These are phyloP conservation scores for Furnarius figulus DNA, from an alignment of 2,113 vertebrate species.

Conservation along the genomic window DNA sequence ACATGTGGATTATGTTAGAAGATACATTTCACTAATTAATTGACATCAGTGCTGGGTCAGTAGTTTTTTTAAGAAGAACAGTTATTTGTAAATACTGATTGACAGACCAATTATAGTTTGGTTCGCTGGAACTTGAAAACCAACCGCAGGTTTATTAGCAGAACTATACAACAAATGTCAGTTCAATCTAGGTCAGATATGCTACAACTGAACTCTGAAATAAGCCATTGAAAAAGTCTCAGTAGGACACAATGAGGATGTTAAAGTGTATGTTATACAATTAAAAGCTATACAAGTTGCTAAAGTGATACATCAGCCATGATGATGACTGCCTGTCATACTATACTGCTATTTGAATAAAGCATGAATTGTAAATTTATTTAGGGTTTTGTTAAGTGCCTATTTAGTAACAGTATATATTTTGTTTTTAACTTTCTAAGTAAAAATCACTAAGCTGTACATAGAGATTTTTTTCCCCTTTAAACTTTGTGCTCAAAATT, in stretches of 20 bases:
- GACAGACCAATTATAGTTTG: neutral
- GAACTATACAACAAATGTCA: neutral
- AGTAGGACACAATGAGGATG: slow-evolving; percentile 24
- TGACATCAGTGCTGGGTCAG: neutral
- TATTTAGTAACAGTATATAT: neutral
- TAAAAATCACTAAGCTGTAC: neutral
- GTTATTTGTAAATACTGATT: neutral
- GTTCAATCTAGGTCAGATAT: slow-evolving; percentile 12
- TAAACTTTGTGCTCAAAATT: neutral
- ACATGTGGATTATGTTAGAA: neutral
- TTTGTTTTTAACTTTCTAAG: neutral
- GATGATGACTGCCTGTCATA: neutral
- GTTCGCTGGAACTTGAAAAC: neutral
- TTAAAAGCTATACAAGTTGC: slow-evolving; percentile 12
- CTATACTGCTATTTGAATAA: neutral
- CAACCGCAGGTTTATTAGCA: neutral
- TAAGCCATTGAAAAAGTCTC: slow-evolving; percentile 2
- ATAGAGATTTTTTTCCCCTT: neutral
- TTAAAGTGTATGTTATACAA: slow-evolving; percentile 32
- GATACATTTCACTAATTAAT: neutral
- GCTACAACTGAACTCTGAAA: slow-evolving; percentile 42
- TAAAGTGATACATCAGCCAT: neutral
- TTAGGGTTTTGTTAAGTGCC: neutral
- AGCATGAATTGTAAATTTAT: neutral
- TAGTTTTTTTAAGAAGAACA: neutral